phyloP scores from a whole-genome alignment of 2,888 invertebrate species.

The Drosophila merina region DNA sequence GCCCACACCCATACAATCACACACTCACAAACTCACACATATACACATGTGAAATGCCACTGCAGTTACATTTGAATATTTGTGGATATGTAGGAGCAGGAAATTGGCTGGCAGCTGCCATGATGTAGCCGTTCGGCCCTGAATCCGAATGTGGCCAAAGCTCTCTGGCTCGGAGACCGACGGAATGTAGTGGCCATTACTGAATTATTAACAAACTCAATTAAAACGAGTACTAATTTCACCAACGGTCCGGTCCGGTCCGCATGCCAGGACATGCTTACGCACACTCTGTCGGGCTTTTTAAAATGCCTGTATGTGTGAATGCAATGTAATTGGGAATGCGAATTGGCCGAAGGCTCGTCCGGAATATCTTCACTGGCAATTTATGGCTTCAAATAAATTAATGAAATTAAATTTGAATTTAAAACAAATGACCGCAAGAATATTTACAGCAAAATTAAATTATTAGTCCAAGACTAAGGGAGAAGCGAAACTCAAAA shows the following conservation, averaged over 20 bases:
- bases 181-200: slow-evolving; percentile 66
- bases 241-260: slow-evolving; percentile 34
- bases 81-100: slow-evolving; percentile 46
- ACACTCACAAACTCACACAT: slow-evolving; percentile 47
- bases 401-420: slow-evolving; percentile 78
- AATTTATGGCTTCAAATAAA: slow-evolving; percentile 77
- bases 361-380: slow-evolving; percentile 63
- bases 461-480: slow-evolving; percentile 61
- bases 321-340: slow-evolving; percentile 47
- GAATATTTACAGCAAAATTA: slow-evolving; percentile 64
- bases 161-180: slow-evolving; percentile 34
- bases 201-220: slow-evolving; percentile 79
- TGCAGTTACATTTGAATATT: slow-evolving; percentile 23
- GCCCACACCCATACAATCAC: slow-evolving; percentile 45
- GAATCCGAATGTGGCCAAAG: slow-evolving; percentile 38
- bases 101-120: slow-evolving; percentile 75
- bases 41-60: slow-evolving; percentile 2
- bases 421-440: slow-evolving; percentile 61
- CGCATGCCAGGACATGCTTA: slow-evolving; percentile 15
- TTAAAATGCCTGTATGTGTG: slow-evolving; percentile 57
- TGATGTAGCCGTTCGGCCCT: slow-evolving; percentile 63
- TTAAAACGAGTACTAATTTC: slow-evolving; percentile 73
- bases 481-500: slow-evolving; percentile 4
- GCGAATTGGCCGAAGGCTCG: slow-evolving; percentile 32
- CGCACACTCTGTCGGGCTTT: slow-evolving; percentile 39